These are phyloP conservation scores for Musca vetustissima DNA, from an alignment of 1,140 invertebrate genomes.

Conservation along the genomic window DNA sequence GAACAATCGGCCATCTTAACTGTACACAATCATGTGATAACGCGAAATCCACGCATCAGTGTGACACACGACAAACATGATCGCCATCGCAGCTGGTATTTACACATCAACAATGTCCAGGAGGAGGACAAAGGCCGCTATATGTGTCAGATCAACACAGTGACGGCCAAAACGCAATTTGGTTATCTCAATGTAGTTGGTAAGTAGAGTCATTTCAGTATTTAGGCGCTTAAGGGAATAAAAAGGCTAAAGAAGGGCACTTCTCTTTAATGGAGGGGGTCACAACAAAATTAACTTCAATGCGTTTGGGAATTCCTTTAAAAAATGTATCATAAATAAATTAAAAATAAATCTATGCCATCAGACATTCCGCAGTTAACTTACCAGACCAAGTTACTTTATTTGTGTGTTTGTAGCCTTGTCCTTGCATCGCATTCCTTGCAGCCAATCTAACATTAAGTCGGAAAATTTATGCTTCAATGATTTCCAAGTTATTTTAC, in stretches of 20 bases:
- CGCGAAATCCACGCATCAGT: constrained; percentile 85
- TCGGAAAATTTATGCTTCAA: constrained; percentile 12
- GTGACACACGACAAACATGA: constrained; percentile 79
- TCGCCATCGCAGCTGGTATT: constrained; percentile 83
- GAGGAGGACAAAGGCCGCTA: constrained; percentile 89
- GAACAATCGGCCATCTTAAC: constrained; percentile 91
- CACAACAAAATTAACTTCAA: background rate
- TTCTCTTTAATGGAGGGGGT: too few species aligned
- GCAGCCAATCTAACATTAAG: too few species aligned
- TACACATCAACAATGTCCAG: constrained; percentile 87
- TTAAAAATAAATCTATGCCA: constrained; percentile 20
- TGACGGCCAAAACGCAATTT: constrained; percentile 87
- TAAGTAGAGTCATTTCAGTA: constrained; percentile 66
- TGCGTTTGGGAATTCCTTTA: background rate
- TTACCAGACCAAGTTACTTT: too few species aligned
- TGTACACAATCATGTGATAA: constrained; percentile 90
- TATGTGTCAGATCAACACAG: constrained; percentile 96
- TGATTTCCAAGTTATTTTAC: background rate
- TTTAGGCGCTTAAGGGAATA: too few species aligned
- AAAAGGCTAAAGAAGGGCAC: too few species aligned
- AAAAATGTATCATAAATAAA: constrained; percentile 6
- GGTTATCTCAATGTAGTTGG: constrained; percentile 92
- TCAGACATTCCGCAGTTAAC: background rate
- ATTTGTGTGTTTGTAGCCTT: too few species aligned
- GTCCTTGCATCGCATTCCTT: too few species aligned